Evolutionary conservation across 1,140 invertebrate genomes (phyloP).

Genomic region (Campoletis sonorensis): DNA sequence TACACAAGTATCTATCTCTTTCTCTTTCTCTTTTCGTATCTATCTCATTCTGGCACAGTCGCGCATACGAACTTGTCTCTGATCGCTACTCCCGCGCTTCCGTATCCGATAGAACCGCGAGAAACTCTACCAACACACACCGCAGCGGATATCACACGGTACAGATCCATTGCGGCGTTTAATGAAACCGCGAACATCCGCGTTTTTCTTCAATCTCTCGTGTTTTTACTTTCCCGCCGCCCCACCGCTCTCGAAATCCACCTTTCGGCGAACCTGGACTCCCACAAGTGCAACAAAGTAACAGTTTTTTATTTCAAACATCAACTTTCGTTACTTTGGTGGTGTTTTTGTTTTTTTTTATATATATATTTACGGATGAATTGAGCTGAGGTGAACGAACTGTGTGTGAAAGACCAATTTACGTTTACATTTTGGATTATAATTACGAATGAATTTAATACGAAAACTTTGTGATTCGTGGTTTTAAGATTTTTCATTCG

Average conservation of each 20-base stretch:
- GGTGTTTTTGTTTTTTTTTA: no score
- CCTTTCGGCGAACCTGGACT: not conserved
- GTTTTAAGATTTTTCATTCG: no score
- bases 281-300: no score
- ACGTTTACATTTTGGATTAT: no score
- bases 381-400: no score
- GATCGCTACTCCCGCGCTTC: slow-evolving; percentile 13
- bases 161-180: slow-evolving; percentile 16
- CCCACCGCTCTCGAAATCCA: not conserved
- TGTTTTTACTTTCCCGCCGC: slow-evolving; percentile 1
- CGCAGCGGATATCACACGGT: slow-evolving; percentile 15
- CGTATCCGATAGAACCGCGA: slow-evolving; percentile 26
- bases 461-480: no score
- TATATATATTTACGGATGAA: no score
- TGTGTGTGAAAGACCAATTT: no score
- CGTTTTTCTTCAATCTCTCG: not conserved
- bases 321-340: no score
- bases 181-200: slow-evolving; percentile 12
- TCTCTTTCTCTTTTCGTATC: not conserved
- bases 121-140: slow-evolving; percentile 8
- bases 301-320: no score
- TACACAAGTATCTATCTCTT: not conserved
- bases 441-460: no score
- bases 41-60: slow-evolving; percentile 14
- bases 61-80: slow-evolving; percentile 11